Percentiles rank a stretch among this genome's conserved stretches.
Conservation (phyloP, 1,140 invertebrate species). For the Drosophila kurseongensis region DNA sequence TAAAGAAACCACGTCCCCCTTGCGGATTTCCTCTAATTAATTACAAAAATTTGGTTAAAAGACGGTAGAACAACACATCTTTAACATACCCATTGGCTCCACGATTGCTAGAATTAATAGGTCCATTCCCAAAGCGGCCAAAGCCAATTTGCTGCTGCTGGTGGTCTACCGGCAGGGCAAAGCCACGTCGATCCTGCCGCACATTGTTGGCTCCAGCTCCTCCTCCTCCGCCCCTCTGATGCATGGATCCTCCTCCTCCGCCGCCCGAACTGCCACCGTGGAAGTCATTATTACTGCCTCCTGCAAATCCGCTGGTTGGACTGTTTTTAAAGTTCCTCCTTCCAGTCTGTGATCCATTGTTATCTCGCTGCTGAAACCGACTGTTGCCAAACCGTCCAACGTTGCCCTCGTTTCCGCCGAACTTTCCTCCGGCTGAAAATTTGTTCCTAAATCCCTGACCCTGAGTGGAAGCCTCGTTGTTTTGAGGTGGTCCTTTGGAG, state of each 20-base stretch:
- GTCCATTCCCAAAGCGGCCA: conserved; percentile 64
- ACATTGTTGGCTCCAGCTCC: conserved; percentile 25
- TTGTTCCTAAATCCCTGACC: conserved; percentile 51
- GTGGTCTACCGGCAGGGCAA: conserved; percentile 68
- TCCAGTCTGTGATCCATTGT: conserved; percentile 17
- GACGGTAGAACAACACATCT: no score
- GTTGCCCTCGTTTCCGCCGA: conserved; percentile 42
- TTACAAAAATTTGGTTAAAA: not conserved
- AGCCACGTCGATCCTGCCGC: conserved; percentile 71
- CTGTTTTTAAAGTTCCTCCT: conserved; percentile 47
- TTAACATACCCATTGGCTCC: conserved; percentile 44
- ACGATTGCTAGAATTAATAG: conserved; percentile 43
- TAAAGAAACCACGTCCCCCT: conserved; percentile 83
- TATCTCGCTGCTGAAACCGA: conserved; percentile 44
- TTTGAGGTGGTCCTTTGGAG: conserved; percentile 60
- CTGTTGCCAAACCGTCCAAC: conserved; percentile 41
- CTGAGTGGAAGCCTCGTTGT: conserved; percentile 25
- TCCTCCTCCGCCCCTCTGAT: conserved; percentile 28
- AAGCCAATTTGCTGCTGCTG: conserved; percentile 58
- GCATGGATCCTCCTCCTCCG: conserved; percentile 17
- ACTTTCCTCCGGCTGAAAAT: conserved; percentile 40
- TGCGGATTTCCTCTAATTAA: conserved; percentile 34
- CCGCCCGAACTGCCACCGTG: conserved; percentile 27
- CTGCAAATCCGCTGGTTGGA: conserved; percentile 41
- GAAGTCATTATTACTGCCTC: conserved; percentile 51